phyloP scores from a whole-genome alignment of 2,797 vertebrate genomes.

The Sebastes aleutianus region DNA sequence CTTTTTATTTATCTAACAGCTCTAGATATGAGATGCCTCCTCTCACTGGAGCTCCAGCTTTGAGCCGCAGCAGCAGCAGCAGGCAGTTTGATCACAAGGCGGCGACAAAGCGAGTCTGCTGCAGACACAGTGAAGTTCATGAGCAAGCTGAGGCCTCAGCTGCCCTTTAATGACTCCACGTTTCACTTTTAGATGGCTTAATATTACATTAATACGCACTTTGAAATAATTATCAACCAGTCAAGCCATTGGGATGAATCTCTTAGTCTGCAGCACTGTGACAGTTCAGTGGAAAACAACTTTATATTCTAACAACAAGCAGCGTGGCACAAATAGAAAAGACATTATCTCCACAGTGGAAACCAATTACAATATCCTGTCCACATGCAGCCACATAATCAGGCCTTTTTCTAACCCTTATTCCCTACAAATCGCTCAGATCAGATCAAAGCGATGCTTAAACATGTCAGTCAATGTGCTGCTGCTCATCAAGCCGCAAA shows the following conservation, averaged over 20 bases:
- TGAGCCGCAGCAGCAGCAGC: background rate
- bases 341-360: background rate
- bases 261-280: background rate
- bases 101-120: constrained; percentile 76
- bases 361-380: constrained; percentile 20
- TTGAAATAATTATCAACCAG: background rate
- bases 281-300: background rate
- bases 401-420: constrained; percentile 9
- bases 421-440: constrained; percentile 36
- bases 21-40: background rate
- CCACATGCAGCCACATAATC: constrained; percentile 19
- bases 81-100: constrained; percentile 70
- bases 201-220: background rate
- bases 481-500: constrained; percentile 89
- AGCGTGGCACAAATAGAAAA: background rate
- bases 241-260: background rate
- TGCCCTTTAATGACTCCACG: constrained; percentile 6
- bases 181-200: background rate
- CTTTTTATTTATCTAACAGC: background rate
- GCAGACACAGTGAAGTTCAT: background rate
- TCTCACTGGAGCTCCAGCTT: background rate
- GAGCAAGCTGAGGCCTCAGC: constrained; percentile 32
- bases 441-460: constrained; percentile 83
- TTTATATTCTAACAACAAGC: background rate
- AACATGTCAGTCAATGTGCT: constrained; percentile 82